Base-by-base conservation (phyloP, 2,888 invertebrate species). In the Listrodromus nycthemerus region DNA sequence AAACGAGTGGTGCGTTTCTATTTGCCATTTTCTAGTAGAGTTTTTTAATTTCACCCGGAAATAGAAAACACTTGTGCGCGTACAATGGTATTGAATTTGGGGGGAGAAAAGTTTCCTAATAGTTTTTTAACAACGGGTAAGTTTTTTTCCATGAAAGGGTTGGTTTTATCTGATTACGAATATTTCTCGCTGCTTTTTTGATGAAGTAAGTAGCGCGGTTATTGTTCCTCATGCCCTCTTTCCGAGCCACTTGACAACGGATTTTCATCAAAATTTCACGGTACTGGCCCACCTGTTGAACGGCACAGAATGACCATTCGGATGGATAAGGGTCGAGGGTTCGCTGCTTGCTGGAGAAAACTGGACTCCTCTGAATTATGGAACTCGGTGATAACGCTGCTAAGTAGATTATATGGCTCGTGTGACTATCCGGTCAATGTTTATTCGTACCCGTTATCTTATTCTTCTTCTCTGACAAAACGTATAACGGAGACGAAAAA, bases 231-330 rank as follows among this genome's bases (percentile, higher is more conserved):
- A 27, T 37, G 27, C 30, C 13, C 71, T 58, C 37, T 13, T 41
- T 19, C 13, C 52, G n/a, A 41, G 41, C 52, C 81, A 70, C 77
- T 85, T 67, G 77, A 82, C 85, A 75, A 76, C 70, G 80, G 87
- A 87, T 89, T 88, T 90, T 90, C 87, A 89, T 89, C 87, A 89
- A 89, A 88, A 87, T 89, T 90, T 88, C 88, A 90, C 85, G 65
- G 76, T 69, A 76, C 69, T 86, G 89, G 83, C 86, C 90, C 89
- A 90, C 91, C 89, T 91, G 91, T 91, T 91, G 91, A 90, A 87
- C 87, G 61, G 78, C 77, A 86, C 30, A 66, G 81, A 88, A 87
- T 89, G 89, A 90, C 89, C 88, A 88, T 75, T 50, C 24, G 52
- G 52, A 37, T 55, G 67, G 69, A 63, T 70, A 81, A 76, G 69